phyloP scores from a whole-genome alignment of 2,797 vertebrate genomes.

The Crax fasciolata region DNA sequence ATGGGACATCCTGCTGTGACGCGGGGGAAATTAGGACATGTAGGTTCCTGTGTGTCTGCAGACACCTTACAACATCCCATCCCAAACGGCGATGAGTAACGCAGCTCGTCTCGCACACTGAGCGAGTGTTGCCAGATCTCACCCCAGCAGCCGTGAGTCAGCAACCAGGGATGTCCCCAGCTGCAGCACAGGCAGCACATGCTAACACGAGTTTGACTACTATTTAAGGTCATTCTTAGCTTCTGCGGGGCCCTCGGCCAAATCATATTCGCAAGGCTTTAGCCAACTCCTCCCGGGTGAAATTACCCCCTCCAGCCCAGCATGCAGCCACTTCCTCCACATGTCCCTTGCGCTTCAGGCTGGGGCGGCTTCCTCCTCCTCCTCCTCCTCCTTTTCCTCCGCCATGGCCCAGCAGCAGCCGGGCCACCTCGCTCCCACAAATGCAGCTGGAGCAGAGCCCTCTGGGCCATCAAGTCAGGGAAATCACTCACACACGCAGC shows the following conservation, averaged over 20 bases:
- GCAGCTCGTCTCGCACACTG: not conserved
- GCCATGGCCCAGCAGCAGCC: not conserved
- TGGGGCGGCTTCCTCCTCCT: conserved; percentile 19
- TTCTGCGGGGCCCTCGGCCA: conserved; percentile 56
- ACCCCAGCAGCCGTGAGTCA: conserved; percentile 47
- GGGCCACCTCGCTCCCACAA: not conserved
- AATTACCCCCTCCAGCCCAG: not conserved
- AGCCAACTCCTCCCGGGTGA: not conserved
- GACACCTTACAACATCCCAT: not conserved
- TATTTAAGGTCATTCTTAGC: conserved; percentile 68
- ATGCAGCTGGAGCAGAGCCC: not conserved
- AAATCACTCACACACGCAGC: not conserved
- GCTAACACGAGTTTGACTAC: conserved; percentile 22
- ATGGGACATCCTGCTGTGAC: accelerated
- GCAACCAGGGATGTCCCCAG: not conserved
- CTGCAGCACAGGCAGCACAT: not conserved
- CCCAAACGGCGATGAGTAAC: not conserved
- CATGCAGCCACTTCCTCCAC: not conserved
- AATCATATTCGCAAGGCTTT: not conserved
- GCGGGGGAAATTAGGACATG: not conserved
- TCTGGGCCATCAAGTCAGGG: not conserved
- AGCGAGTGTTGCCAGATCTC: not conserved
- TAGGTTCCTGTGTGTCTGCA: not conserved
- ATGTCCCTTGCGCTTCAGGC: accelerated
- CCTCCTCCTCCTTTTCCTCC: not conserved